These are phyloP conservation scores for Excalfactoria chinensis DNA, from an alignment of 2,113 vertebrate genomes.

Conservation along the genomic window DNA sequence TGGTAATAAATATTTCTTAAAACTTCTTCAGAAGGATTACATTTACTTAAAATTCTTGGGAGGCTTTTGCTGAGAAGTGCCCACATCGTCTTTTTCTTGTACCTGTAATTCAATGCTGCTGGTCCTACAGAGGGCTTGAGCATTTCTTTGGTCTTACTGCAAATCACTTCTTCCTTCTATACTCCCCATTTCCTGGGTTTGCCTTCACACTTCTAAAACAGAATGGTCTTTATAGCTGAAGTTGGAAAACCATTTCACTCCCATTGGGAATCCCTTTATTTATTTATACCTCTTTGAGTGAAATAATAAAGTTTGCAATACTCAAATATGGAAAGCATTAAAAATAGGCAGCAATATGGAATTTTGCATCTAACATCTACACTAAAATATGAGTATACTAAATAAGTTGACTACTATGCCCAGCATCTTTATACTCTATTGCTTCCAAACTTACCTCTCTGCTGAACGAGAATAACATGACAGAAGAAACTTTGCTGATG, in stretches of 20 bases:
- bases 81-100: neutral
- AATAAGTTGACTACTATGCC: neutral
- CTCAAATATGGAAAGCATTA: neutral
- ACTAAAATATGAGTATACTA: neutral
- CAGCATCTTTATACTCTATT: neutral
- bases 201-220: neutral
- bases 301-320: neutral
- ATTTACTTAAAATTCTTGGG: neutral
- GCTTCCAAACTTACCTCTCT: neutral
- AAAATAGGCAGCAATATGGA: neutral
- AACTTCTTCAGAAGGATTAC: neutral
- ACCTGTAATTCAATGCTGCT: neutral
- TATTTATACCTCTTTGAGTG: neutral
- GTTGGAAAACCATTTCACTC: neutral
- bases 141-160: neutral
- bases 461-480: neutral
- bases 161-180: neutral
- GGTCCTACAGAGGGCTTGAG: neutral
- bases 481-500: neutral
- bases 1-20: neutral
- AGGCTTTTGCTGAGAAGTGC: neutral
- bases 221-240: neutral
- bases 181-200: neutral
- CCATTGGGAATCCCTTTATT: neutral
- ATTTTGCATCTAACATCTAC: neutral